These are phyloP conservation scores for Lipotes vexillifer DNA, from an alignment of 2,113 vertebrate species.

Conservation along the genomic window DNA sequence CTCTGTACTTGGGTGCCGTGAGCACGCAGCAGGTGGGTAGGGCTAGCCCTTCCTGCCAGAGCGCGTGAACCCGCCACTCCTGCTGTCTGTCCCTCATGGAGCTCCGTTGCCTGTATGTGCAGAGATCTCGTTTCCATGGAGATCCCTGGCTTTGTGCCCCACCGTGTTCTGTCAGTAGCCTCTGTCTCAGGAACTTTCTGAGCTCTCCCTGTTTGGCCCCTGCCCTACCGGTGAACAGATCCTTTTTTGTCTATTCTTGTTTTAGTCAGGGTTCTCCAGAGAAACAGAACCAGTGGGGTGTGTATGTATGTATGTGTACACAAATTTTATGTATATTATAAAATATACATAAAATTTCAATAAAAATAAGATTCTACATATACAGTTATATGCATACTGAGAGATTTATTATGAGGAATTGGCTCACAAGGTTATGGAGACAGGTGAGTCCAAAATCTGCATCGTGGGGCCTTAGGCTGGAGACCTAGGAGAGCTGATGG, in stretches of 20 bases:
- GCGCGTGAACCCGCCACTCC: rapidly evolving
- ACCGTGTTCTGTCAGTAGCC: rapidly evolving
- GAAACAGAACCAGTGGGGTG: background rate
- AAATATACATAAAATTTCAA: too few species aligned
- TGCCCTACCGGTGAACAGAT: background rate
- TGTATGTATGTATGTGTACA: too few species aligned
- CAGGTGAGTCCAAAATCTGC: background rate
- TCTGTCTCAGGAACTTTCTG: background rate
- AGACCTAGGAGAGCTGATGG: too few species aligned
- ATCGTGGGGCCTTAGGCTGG: background rate
- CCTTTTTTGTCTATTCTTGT: background rate
- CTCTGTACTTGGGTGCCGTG: rapidly evolving
- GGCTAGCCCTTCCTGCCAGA: background rate
- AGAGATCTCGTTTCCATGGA: rapidly evolving
- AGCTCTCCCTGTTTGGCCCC: too few species aligned
- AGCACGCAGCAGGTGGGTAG: background rate
- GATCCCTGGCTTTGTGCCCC: background rate
- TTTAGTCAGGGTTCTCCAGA: background rate
- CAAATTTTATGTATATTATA: too few species aligned
- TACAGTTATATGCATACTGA: too few species aligned
- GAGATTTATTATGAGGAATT: background rate
- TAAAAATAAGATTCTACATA: too few species aligned
- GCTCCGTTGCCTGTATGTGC: rapidly evolving
- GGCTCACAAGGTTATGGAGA: background rate
- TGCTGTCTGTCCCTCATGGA: background rate